Evolutionary conservation across 53 echinoderm and acorn worm genomes (phyloP), one percentile per base, ranked within the genome.

Genomic region (Crossaster papposus): DNA sequence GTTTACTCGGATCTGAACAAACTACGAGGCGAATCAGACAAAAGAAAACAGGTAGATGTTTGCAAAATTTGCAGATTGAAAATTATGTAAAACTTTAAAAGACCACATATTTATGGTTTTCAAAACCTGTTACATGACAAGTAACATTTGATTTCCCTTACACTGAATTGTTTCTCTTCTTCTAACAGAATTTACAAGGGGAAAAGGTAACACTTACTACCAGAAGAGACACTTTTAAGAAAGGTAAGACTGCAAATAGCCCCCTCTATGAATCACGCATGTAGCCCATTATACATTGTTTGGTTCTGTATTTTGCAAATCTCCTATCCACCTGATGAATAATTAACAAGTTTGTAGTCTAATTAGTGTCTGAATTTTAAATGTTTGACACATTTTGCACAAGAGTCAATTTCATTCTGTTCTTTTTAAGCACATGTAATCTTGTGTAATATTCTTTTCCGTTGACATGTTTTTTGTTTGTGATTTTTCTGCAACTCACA

Each of bases 1-100:
- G 55, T 68, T 0, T 97, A 93, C 87, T 93, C 88, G 10, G 91
- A 97, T 89, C 87, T 97, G 77, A 94, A 96, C 64, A 83, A 93
- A 37, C 87, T 97, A 3, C 94, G 94, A 82, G 88, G 89, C 22
- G 92, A 92, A 65, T 94, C 95, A 36, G 95, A 97, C 54, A 63
- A 91, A 20, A 94, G 94, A 90, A 97, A 97, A 78, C 94, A 93
- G 94, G 97, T 97, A n/a, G n/a, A n/a, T n/a, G n/a, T n/a, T n/a
- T n/a, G n/a, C n/a, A n/a, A n/a, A n/a, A n/a, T n/a, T n/a, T n/a
- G n/a, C n/a, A n/a, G n/a, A n/a, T n/a, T n/a, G n/a, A n/a, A n/a
- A n/a, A n/a, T n/a, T n/a, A n/a, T n/a, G n/a, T n/a, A n/a, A n/a
- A n/a, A n/a, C n/a, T n/a, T n/a, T n/a, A n/a, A n/a, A n/a, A n/a